Conservation (phyloP, 2,888 invertebrate species). For the Acrobasis suavella region DNA sequence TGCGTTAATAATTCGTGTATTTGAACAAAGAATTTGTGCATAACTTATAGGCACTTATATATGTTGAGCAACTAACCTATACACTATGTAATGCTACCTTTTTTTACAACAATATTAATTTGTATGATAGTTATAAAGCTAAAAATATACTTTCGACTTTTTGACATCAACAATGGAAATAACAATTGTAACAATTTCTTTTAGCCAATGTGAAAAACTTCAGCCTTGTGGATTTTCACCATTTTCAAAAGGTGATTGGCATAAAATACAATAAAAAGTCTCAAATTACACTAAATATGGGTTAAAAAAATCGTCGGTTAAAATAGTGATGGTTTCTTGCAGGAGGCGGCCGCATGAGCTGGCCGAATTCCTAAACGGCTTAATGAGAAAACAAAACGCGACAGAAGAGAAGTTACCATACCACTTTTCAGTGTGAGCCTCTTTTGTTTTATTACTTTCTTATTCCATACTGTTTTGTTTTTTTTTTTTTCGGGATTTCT, state of each 20-base stretch:
- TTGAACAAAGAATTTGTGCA: too few relatives aligned
- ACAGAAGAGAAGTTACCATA: conserved; percentile 79
- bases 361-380: conserved; percentile 79
- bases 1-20: too few relatives aligned
- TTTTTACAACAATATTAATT: too few relatives aligned
- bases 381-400: conserved; percentile 72
- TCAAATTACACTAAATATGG: not conserved
- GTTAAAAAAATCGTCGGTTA: conserved; percentile 11
- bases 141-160: too few relatives aligned
- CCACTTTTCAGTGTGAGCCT: conserved; percentile 83
- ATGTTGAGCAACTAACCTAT: too few relatives aligned
- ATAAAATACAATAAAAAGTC: not conserved
- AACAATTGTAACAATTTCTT: too few relatives aligned
- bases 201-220: not conserved
- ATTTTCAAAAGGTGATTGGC: not conserved
- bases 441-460: conserved; percentile 55
- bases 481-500: conserved; percentile 43
- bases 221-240: not conserved
- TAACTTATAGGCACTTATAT: too few relatives aligned
- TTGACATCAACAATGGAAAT: too few relatives aligned
- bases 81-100: too few relatives aligned
- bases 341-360: conserved; percentile 80
- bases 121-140: too few relatives aligned
- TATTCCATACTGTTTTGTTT: conserved; percentile 38
- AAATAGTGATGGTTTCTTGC: conserved; percentile 63